Evolutionary conservation across 2,113 vertebrate species (phyloP).

Genomic region (Labeo rohita): DNA sequence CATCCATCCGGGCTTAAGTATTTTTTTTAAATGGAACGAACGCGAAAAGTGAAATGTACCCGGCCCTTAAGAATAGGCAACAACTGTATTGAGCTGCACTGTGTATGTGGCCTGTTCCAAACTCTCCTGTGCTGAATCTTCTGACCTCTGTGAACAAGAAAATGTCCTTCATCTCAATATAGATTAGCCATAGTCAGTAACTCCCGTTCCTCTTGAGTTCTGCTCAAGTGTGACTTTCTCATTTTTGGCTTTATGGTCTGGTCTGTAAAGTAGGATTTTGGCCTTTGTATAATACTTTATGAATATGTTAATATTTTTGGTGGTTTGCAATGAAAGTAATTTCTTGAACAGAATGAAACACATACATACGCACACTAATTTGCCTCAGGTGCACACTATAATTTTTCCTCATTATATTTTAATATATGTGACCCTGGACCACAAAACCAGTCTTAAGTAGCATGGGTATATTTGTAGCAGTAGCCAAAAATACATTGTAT

Average conservation of each 20-base stretch:
- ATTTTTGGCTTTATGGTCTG: background rate
- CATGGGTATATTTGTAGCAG: no score
- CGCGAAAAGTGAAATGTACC: no score
- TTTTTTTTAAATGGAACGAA: no score
- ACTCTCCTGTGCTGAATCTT: background rate
- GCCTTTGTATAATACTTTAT: constrained; percentile 18
- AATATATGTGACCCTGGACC: no score
- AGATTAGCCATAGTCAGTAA: background rate
- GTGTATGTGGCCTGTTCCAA: background rate
- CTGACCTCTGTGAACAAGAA: constrained; percentile 4
- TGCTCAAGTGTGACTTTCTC: constrained; percentile 9
- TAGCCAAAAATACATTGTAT: no score
- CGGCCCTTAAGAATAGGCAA: no score
- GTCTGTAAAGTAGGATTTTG: constrained; percentile 18
- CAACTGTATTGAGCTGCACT: background rate
- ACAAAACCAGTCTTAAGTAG: no score
- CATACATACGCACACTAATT: background rate
- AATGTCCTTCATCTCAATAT: background rate
- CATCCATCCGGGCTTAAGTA: no score
- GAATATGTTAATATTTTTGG: background rate
- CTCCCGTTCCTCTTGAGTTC: constrained; percentile 2
- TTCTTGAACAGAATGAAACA: background rate
- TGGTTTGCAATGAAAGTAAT: background rate
- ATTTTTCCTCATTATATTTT: background rate
- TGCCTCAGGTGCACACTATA: background rate